These are phyloP conservation scores for Acanthococcus lagerstroemiae DNA, from an alignment of 2,888 invertebrate species.

Conservation along the genomic window DNA sequence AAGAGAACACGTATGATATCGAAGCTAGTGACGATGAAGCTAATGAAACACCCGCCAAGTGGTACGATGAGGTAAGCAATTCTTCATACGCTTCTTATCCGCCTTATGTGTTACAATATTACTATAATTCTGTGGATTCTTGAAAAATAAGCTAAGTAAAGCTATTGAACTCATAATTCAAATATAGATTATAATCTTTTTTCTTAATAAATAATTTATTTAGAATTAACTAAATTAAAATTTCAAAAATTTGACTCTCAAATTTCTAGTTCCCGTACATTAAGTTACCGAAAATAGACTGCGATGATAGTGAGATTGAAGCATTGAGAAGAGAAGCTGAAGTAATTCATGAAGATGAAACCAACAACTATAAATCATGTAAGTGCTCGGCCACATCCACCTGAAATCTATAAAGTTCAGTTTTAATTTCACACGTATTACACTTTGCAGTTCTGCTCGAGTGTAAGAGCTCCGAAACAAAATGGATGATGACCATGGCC, in stretches of 20 bases:
- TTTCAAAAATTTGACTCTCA: background rate
- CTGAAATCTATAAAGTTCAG: background rate
- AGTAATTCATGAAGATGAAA: slow-evolving; percentile 55
- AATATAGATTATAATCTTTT: too few relatives aligned
- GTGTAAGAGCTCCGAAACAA: slow-evolving; percentile 49
- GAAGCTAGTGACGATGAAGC: slow-evolving; percentile 46
- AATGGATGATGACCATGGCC: slow-evolving; percentile 71
- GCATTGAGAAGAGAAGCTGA: slow-evolving; percentile 56
- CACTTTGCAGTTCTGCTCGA: slow-evolving; percentile 1
- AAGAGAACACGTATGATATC: slow-evolving; percentile 46
- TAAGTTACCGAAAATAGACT: slow-evolving; percentile 43
- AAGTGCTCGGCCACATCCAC: slow-evolving; percentile 38
- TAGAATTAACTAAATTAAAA: too few relatives aligned
- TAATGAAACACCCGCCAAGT: slow-evolving; percentile 46
- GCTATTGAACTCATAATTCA: too few relatives aligned
- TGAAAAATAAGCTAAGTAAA: too few relatives aligned
- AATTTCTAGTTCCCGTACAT: background rate
- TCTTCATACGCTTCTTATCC: slow-evolving; percentile 20
- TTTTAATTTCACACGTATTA: background rate
- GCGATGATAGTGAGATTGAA: slow-evolving; percentile 49
- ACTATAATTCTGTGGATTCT: too few relatives aligned
- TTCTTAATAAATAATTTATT: too few relatives aligned
- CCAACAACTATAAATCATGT: slow-evolving; percentile 53
- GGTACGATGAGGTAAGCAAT: slow-evolving; percentile 48
- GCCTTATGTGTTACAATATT: too few relatives aligned